These are phyloP conservation scores for Nephrotoma guestfalica DNA, from an alignment of 2,888 invertebrate species.

Conservation along the genomic window DNA sequence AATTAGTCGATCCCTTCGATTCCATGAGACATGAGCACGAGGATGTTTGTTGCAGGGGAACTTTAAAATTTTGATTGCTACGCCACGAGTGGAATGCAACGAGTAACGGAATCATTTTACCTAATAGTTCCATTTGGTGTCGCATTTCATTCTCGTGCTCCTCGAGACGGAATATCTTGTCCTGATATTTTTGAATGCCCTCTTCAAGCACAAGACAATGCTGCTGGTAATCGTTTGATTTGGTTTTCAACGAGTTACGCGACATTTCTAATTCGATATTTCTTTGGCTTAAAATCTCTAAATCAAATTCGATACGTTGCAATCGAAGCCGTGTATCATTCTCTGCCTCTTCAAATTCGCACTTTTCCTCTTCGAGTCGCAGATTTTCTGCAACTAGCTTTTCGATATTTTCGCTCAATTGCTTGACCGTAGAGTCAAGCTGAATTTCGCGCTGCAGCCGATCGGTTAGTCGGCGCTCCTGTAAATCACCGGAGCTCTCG, in stretches of 20 bases:
- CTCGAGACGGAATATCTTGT: constrained; percentile 35
- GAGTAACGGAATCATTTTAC: constrained; percentile 46
- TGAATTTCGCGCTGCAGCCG: constrained; percentile 47
- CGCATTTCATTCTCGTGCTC: constrained; percentile 37
- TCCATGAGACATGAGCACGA: neutral
- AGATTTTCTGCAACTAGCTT: constrained; percentile 47
- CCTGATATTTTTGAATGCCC: constrained; percentile 39
- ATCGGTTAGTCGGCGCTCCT: constrained; percentile 43
- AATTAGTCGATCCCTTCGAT: neutral
- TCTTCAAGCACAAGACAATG: constrained; percentile 35
- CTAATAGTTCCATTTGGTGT: constrained; percentile 40
- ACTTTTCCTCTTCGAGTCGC: constrained; percentile 52
- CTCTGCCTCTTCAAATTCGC: constrained; percentile 60
- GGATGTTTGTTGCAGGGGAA: neutral
- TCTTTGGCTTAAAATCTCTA: constrained; percentile 37
- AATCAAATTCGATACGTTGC: constrained; percentile 44
- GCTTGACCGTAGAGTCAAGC: constrained; percentile 34
- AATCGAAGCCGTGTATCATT: constrained; percentile 44
- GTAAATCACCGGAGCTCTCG: constrained; percentile 48
- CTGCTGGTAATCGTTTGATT: constrained; percentile 37
- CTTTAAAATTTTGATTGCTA: neutral
- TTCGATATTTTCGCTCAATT: constrained; percentile 35
- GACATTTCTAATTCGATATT: constrained; percentile 39
- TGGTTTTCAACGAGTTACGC: constrained; percentile 42
- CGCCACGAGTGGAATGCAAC: constrained; percentile 41